Percentiles rank a stretch among this genome's conserved stretches.
Conservation (phyloP, 2,113 vertebrate species). For the Recurvirostra avosetta region DNA sequence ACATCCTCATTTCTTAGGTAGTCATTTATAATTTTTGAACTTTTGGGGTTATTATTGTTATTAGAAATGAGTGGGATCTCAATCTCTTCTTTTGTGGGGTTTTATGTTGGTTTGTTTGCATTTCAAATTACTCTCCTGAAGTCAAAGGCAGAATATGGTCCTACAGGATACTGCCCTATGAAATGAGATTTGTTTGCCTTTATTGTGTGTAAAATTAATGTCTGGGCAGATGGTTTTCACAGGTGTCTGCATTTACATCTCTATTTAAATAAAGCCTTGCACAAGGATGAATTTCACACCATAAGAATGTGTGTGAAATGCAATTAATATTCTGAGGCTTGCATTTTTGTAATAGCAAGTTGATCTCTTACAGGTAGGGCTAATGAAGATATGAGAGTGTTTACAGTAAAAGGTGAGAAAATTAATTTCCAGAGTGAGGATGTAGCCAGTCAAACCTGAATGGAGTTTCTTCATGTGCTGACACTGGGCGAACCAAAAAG, state of each 20-base stretch:
- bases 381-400: not conserved
- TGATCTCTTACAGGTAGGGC: not conserved
- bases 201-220: not conserved
- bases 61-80: accelerated
- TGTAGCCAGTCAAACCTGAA: not conserved
- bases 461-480: not conserved
- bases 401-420: not conserved
- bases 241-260: not conserved
- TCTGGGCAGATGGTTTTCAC: not conserved
- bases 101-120: not conserved
- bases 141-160: not conserved
- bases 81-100: not conserved
- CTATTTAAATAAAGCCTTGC: not conserved
- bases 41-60: not conserved
- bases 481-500: not conserved
- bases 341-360: not conserved
- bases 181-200: not conserved
- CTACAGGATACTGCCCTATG: not conserved
- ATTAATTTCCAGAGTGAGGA: not conserved
- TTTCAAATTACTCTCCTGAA: not conserved
- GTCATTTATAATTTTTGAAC: not conserved
- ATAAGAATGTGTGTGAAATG: not conserved
- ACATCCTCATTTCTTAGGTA: not conserved
- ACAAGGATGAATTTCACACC: not conserved
- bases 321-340: conserved; percentile 16